These are phyloP conservation scores for Phocoena sinus DNA, from an alignment of 2,113 vertebrate species.

Conservation along the genomic window DNA sequence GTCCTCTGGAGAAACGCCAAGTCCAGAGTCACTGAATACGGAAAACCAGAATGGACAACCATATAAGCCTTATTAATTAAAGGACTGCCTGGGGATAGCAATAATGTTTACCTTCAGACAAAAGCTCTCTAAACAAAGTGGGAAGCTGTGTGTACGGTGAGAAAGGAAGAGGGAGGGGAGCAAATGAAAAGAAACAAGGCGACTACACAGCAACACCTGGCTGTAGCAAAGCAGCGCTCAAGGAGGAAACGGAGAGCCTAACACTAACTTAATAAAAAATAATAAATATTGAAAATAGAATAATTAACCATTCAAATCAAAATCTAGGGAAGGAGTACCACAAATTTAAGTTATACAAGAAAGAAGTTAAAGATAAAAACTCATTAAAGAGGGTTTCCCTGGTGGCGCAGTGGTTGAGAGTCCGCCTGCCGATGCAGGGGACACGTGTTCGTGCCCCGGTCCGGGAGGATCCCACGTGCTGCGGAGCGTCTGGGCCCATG, in stretches of 20 bases:
- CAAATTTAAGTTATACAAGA: background rate
- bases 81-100: background rate
- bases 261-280: background rate
- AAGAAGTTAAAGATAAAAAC: background rate
- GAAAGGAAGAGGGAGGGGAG: background rate
- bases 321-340: background rate
- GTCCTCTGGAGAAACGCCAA: background rate
- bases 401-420: no score
- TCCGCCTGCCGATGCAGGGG: no score
- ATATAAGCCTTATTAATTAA: background rate
- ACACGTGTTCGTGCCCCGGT: no score
- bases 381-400: background rate
- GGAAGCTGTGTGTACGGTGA: background rate
- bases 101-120: background rate
- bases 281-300: background rate
- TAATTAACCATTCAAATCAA: background rate
- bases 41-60: background rate
- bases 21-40: background rate
- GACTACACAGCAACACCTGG: rapidly evolving
- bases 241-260: background rate
- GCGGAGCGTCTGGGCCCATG: no score
- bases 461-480: no score
- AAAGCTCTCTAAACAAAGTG: background rate
- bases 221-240: background rate
- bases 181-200: background rate